phyloP scores from a whole-genome alignment of 2,797 vertebrate species.

The Bovichtus diacanthus region DNA sequence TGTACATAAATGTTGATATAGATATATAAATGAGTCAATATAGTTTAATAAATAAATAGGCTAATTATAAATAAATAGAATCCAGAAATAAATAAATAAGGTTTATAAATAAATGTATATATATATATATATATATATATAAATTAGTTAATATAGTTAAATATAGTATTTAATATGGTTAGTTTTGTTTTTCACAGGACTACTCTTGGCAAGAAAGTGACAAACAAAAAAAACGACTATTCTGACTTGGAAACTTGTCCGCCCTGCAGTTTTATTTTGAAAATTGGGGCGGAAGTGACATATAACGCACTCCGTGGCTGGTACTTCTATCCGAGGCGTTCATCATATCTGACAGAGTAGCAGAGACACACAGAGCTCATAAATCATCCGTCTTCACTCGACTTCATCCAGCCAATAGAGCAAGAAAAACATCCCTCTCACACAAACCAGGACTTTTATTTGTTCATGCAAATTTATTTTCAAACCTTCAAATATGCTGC shows the following conservation, averaged over 20 bases:
- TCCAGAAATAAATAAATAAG: no score
- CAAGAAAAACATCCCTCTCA: accelerated
- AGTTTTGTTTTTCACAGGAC: no score
- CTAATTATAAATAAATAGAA: no score
- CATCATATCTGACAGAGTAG: background rate
- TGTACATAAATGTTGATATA: no score
- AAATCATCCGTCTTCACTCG: background rate
- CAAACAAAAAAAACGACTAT: background rate
- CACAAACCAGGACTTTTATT: accelerated
- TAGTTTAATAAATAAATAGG: no score
- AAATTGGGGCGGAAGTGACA: conserved; percentile 5
- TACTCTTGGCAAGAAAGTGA: background rate
- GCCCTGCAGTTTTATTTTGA: conserved; percentile 33
- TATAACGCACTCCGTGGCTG: accelerated
- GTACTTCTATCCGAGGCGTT: background rate
- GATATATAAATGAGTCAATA: no score
- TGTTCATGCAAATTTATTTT: background rate
- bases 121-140: no score
- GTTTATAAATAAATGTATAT: no score
- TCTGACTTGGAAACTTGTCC: background rate
- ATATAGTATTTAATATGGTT: no score
- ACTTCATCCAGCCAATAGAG: no score
- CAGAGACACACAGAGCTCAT: background rate
- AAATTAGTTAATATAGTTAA: no score
- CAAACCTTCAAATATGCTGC: conserved; percentile 35